Base-by-base conservation (phyloP, 2,797 vertebrate species). In the Dipus sagitta region DNA sequence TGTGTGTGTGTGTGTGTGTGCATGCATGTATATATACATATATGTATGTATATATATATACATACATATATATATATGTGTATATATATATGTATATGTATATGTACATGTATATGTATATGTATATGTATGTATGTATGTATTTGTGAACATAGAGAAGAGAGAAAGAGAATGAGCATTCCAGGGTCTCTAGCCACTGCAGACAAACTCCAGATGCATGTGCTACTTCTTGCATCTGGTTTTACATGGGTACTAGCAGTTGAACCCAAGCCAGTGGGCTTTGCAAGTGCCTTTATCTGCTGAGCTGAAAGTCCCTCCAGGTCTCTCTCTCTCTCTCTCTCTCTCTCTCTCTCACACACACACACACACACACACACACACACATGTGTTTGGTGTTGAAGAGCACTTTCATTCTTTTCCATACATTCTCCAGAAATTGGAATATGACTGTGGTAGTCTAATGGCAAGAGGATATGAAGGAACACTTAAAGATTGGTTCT, bases 1-100 rank as follows among this genome's bases (percentile, higher is more conserved):
- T 12, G 4, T 2, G 17, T 20, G 1, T 26, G 18, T 71, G 10
- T 85, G 14, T n/a, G 34, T 17, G 18, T 71, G 32, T 2, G 6
- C 21, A 84, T 84, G 4, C n/a, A 18, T 32, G 32, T 21, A 32
- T 14, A 17, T 8, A 54, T 30, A 84, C 6, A 30, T 7, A 24
- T 9, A 52, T n/a, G n/a, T n/a, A n/a, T n/a, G n/a, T n/a, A n/a
- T n/a, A 58, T 17, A 52, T 67, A 32, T 21, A 9, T 32, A 23
- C 3, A 1, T 64, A 21, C 5, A 42, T 23, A 12, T 20, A 4
- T 28, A 64, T 1, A 13, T 14, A 62, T 13, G 21, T 12, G 4
- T 2, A 23, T 20, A 1, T 26, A 26, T 71, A 17, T 85, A 15
- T n/a, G 34, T 17, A 20, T 71, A 18, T 32, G 32, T 21, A 32